phyloP scores from a whole-genome alignment of 2,797 vertebrate species.

The Enteromius argenteus region DNA sequence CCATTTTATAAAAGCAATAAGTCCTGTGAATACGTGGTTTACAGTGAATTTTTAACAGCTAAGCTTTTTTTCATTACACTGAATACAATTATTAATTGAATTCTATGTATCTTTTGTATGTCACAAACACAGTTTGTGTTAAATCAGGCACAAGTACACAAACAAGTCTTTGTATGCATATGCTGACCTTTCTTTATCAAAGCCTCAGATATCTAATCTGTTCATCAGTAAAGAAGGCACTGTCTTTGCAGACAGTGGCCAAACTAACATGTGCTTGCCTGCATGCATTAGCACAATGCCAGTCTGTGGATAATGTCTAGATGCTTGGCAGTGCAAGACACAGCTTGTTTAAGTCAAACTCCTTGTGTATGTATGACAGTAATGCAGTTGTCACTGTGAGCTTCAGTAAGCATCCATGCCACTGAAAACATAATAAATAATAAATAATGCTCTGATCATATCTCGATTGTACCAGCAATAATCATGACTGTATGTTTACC shows the following conservation, averaged over 20 bases:
- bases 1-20: too few relatives aligned
- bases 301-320: background rate
- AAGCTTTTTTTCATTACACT: too few relatives aligned
- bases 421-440: background rate
- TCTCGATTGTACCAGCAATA: background rate
- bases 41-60: too few relatives aligned
- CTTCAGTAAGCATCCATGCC: background rate
- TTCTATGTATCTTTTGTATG: background rate
- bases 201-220: slow-evolving; percentile 12
- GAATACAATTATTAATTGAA: too few relatives aligned
- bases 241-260: background rate
- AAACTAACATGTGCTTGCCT: background rate
- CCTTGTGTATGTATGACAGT: background rate
- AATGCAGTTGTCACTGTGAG: background rate
- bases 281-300: background rate
- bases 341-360: background rate
- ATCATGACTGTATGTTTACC: background rate
- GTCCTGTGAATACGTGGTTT: too few relatives aligned
- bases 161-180: background rate
- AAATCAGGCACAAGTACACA: background rate
- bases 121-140: background rate
- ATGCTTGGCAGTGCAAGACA: background rate
- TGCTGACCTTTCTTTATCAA: background rate
- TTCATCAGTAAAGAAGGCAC: slow-evolving; percentile 2
- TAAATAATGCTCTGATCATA: background rate